phyloP scores from a whole-genome alignment of 2,888 invertebrate species.

The Dryococelus australis region DNA sequence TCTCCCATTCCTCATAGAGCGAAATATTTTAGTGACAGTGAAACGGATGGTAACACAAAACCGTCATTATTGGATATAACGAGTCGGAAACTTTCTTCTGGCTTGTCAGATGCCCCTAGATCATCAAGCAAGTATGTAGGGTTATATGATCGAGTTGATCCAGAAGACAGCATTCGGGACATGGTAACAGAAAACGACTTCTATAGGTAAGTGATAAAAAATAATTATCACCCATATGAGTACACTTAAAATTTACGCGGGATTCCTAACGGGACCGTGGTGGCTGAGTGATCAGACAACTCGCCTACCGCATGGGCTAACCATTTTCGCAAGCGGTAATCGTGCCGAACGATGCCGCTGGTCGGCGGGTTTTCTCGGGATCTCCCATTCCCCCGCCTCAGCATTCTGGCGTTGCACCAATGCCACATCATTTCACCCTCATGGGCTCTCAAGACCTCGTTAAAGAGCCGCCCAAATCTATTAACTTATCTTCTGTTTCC shows the following conservation, averaged over 20 bases:
- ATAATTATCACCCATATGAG: not conserved
- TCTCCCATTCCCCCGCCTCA: too few relatives aligned
- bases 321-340: too few relatives aligned
- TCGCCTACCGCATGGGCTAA: too few relatives aligned
- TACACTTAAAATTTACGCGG: not conserved
- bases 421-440: too few relatives aligned
- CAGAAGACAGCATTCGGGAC: constrained; percentile 69
- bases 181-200: constrained; percentile 70
- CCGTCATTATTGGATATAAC: constrained; percentile 33
- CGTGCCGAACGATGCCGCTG: too few relatives aligned
- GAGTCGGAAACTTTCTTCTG: constrained; percentile 36
- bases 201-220: constrained; percentile 60
- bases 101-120: constrained; percentile 50
- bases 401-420: too few relatives aligned
- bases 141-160: constrained; percentile 65
- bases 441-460: too few relatives aligned
- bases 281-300: too few relatives aligned
- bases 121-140: constrained; percentile 56
- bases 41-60: constrained; percentile 43
- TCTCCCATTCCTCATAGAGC: constrained; percentile 56
- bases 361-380: too few relatives aligned
- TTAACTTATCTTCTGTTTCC: too few relatives aligned
- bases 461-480: too few relatives aligned
- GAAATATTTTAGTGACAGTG: constrained; percentile 54
- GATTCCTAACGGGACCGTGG: too few relatives aligned